Evolutionary conservation across 2,797 vertebrate genomes (phyloP).

Genomic region (Gallinago solitaria): DNA sequence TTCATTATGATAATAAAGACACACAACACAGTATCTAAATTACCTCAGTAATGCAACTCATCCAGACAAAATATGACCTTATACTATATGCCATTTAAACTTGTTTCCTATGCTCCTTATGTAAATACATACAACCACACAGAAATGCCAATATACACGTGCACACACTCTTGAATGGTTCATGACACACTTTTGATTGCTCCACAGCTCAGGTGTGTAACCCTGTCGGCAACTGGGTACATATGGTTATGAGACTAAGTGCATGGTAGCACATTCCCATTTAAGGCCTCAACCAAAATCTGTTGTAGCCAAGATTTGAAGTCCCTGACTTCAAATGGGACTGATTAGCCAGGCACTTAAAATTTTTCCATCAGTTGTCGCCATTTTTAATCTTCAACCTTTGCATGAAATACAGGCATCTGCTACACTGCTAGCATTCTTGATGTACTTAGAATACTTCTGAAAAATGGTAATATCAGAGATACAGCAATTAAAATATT

Average conservation of each 20-base stretch:
- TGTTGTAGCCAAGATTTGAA: neutral
- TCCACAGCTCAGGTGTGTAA: neutral
- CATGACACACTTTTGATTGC: neutral
- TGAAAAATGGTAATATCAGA: neutral
- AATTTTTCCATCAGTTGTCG: neutral
- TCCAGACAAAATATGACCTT: neutral
- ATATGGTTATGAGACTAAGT: neutral
- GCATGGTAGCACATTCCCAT: neutral
- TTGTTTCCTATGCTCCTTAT: neutral
- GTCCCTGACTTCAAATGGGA: neutral
- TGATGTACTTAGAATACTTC: neutral
- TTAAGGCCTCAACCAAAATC: neutral
- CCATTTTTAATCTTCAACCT: neutral
- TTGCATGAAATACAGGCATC: neutral
- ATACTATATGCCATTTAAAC: neutral
- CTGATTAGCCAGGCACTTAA: neutral
- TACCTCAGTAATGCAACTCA: neutral
- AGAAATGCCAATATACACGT: neutral
- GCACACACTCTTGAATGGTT: neutral
- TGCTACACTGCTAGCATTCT: neutral
- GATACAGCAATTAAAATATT: conserved; percentile 24
- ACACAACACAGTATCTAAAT: neutral
- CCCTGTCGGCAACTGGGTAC: neutral
- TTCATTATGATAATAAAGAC: neutral
- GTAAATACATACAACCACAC: neutral